phyloP scores from a whole-genome alignment of 2,888 invertebrate genomes.

The Epinotia ramella region DNA sequence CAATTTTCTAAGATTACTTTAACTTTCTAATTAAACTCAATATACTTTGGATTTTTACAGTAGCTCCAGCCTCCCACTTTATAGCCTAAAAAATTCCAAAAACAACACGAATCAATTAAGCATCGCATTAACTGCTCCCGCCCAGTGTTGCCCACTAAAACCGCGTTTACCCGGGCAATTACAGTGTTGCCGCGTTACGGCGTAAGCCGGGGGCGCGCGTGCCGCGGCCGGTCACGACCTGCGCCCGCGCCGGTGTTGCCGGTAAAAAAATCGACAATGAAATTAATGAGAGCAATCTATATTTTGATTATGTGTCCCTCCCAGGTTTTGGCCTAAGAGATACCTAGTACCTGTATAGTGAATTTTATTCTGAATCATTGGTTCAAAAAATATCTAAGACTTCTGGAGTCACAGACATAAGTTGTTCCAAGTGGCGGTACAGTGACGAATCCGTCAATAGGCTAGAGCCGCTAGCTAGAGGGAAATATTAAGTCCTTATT shows the following conservation, averaged over 20 bases:
- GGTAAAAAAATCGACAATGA: slow-evolving; percentile 25
- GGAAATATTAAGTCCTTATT: too few relatives aligned
- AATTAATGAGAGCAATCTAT: slow-evolving; percentile 15
- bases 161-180: slow-evolving; percentile 44
- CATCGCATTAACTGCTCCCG: slow-evolving; percentile 33
- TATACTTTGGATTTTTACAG: background rate
- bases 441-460: too few relatives aligned
- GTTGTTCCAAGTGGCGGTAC: background rate
- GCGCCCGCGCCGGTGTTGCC: slow-evolving; percentile 21
- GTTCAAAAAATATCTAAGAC: background rate
- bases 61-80: slow-evolving; percentile 25
- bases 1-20: background rate
- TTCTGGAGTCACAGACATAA: background rate
- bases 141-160: slow-evolving; percentile 46
- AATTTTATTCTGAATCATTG: background rate
- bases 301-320: background rate
- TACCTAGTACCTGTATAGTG: background rate
- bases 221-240: slow-evolving; percentile 40
- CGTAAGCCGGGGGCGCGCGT: slow-evolving; percentile 38
- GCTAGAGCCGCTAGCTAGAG: too few relatives aligned
- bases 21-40: slow-evolving; percentile 2
- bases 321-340: too few relatives aligned
- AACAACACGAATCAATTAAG: slow-evolving; percentile 42
- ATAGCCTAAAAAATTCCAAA: slow-evolving; percentile 32
- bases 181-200: slow-evolving; percentile 40